phyloP scores from a whole-genome alignment of 1,140 invertebrate species.

The Trialeurodes vaporariorum region DNA sequence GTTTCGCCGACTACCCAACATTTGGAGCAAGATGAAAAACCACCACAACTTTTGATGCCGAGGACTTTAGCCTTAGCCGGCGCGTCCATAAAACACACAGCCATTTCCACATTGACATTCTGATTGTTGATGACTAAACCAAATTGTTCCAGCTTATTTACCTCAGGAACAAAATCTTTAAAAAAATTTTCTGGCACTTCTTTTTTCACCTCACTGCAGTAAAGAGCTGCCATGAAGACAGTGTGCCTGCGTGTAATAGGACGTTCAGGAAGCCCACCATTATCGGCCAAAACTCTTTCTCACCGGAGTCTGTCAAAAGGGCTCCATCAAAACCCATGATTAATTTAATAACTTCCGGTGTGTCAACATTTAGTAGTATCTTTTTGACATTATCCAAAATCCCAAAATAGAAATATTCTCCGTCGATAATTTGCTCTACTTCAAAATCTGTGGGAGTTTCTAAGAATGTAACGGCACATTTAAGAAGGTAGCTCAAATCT shows the following conservation, averaged over 20 bases:
- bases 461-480: not conserved
- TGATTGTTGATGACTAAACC: not conserved
- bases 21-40: constrained; percentile 23
- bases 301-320: not conserved
- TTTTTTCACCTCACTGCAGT: not conserved
- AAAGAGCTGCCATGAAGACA: not conserved
- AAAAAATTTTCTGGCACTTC: not conserved
- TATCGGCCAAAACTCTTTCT: not conserved
- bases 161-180: not conserved
- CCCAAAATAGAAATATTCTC: not conserved
- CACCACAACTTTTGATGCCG: constrained; percentile 23
- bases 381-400: not conserved
- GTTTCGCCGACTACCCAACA: constrained; percentile 25
- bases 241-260: not conserved
- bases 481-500: not conserved
- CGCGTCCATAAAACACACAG: constrained; percentile 15
- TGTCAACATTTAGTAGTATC: not conserved
- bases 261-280: not conserved
- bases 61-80: constrained; percentile 25
- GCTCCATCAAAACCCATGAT: not conserved
- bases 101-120: not conserved
- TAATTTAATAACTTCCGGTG: not conserved
- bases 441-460: not conserved
- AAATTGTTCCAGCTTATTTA: not conserved
- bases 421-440: not conserved